Conservation (phyloP, 2,113 vertebrate genomes). For the Apteryx owenii region DNA sequence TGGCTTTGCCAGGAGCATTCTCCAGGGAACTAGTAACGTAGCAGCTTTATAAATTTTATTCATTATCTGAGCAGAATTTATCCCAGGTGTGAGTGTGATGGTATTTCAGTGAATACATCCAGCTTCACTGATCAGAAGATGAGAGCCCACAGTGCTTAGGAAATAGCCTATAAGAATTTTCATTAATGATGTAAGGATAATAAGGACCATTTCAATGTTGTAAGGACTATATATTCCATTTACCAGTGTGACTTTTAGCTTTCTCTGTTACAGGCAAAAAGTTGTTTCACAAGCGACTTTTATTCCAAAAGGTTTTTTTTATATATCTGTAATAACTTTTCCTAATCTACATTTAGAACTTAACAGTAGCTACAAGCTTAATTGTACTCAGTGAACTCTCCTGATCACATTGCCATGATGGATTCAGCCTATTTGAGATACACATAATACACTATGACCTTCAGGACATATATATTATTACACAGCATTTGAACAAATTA, state of each 20-base stretch:
- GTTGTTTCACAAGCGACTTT: neutral
- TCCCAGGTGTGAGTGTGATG: neutral
- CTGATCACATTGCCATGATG: neutral
- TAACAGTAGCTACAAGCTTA: neutral
- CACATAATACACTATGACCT: neutral
- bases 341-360: neutral
- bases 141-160: neutral
- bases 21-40: neutral
- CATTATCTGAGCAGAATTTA: conserved; percentile 19
- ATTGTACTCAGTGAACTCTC: neutral
- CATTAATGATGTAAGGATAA: neutral
- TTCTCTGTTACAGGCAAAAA: neutral
- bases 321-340: neutral
- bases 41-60: neutral
- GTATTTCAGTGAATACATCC: neutral
- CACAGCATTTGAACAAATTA: neutral
- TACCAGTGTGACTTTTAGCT: neutral
- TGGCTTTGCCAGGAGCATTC: neutral
- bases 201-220: conserved; percentile 6
- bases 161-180: neutral
- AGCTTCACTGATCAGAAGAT: neutral
- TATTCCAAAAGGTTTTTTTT: neutral
- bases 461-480: neutral
- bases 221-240: neutral
- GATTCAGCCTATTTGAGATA: neutral